Evolutionary conservation across 2,113 vertebrate species (phyloP), one percentile per base, ranked within the genome.

Genomic region (Sialia sialis): DNA sequence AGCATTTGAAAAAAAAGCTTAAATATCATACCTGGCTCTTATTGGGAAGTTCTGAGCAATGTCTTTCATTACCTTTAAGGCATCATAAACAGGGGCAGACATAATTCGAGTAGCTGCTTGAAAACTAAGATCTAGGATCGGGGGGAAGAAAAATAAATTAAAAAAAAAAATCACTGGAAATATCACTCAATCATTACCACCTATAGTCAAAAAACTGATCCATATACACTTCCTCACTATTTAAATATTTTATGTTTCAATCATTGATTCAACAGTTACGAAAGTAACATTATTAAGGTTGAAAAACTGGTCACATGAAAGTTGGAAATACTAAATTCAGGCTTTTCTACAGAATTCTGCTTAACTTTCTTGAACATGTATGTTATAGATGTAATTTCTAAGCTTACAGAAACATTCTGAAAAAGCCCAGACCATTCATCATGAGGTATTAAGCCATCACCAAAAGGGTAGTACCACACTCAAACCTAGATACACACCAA

Each of bases 41-140:
- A 98, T 96, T 51, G 99, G 99, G 89, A 99, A 99, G 97, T 99
- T 99, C 96, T 99, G 99, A 93, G 99, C 98, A 63, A 99, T 97
- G 75, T 99, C 99, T 95, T 97, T 98, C 98, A 99, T 98, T 87
- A 99, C 90, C 93, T 99, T 99, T 94, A 99, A 97, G 83, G 98
- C 97, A 93, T 98, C 99, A 96, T 98, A 98, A 97, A 98, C 98
- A 92, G 98, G 98, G 27, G 97, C 83, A n/a, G 99, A 98, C 95
- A 98, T 91, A 97, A 99, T 98, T 93, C 94, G 98, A 96, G 98
- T 96, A 90, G 99, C 99, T 91, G 99, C 99, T 97, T 99, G 99
- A 96, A 99, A 99, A 98, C 99, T 99, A 56, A 99, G 97, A 98
- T 99, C 99, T 99, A 27, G 11, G 5, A 64, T 30, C n/a, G n/a